Evolutionary conservation across 2,797 vertebrate genomes (phyloP).

Genomic region (Eurystomus glaucurus): DNA sequence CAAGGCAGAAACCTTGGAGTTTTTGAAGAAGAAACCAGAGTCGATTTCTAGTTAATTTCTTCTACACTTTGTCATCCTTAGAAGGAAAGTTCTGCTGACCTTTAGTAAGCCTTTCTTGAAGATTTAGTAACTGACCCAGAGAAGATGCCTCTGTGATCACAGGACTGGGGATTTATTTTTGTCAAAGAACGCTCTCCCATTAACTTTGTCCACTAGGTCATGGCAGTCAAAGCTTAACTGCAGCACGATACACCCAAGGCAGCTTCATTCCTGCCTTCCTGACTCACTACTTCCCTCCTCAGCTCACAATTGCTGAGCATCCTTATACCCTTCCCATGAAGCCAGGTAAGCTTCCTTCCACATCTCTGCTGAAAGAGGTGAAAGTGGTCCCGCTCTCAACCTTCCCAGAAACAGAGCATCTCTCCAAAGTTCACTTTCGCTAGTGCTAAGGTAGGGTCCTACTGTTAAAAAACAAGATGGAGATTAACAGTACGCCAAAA

Average conservation of each 20-base stretch:
- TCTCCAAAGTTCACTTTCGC: neutral
- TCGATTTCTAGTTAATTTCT: neutral
- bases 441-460: neutral
- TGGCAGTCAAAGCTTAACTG: neutral
- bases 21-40: neutral
- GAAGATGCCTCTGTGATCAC: neutral
- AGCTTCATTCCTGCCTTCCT: neutral
- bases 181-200: neutral
- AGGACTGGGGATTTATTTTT: neutral
- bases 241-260: neutral
- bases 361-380: neutral
- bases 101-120: neutral
- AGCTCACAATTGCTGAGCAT: neutral
- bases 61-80: neutral
- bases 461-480: neutral
- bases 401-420: neutral
- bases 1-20: rapidly evolving
- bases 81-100: neutral
- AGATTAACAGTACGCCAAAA: neutral
- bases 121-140: neutral
- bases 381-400: neutral
- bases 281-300: neutral
- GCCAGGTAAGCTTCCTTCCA: neutral
- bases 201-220: neutral
- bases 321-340: neutral